Percentiles rank a stretch among this genome's conserved stretches.
phyloP scores from a whole-genome alignment of 2,113 vertebrate species.

The Acanthochromis polyacanthus region DNA sequence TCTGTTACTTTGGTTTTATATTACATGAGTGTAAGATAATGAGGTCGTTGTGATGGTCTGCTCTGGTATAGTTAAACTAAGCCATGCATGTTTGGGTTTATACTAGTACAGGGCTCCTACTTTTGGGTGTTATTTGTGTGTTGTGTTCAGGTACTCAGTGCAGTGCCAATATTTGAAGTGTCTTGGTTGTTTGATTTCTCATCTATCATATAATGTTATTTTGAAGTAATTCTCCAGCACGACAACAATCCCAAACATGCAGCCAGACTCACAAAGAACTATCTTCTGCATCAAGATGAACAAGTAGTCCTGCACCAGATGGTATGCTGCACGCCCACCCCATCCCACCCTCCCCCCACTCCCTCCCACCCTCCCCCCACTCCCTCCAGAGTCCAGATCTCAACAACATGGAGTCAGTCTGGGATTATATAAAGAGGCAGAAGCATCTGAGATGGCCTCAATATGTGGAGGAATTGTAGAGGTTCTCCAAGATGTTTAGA shows the following conservation, averaged over 20 bases:
- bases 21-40: not conserved
- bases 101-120: too few species aligned
- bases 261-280: constrained; percentile 1
- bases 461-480: constrained; percentile 3
- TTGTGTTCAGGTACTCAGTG: too few species aligned
- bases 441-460: constrained; percentile 19
- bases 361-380: constrained; percentile 36
- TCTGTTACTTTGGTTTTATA: constrained; percentile 12
- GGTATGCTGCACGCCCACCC: not conserved
- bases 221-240: not conserved
- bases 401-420: constrained; percentile 38
- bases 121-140: too few species aligned
- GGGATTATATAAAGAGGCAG: constrained; percentile 43
- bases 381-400: constrained; percentile 39
- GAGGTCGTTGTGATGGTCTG: not conserved
- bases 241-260: not conserved
- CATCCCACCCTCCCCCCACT: constrained; percentile 31
- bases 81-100: not conserved
- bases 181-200: not conserved
- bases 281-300: constrained; percentile 36
- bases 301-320: constrained; percentile 47
- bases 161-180: too few species aligned
- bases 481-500: not conserved
- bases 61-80: not conserved
- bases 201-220: not conserved